Evolutionary conservation across 2,888 invertebrate species (phyloP), one percentile per base, ranked within the genome.

Genomic region (Cybosia mesomella): DNA sequence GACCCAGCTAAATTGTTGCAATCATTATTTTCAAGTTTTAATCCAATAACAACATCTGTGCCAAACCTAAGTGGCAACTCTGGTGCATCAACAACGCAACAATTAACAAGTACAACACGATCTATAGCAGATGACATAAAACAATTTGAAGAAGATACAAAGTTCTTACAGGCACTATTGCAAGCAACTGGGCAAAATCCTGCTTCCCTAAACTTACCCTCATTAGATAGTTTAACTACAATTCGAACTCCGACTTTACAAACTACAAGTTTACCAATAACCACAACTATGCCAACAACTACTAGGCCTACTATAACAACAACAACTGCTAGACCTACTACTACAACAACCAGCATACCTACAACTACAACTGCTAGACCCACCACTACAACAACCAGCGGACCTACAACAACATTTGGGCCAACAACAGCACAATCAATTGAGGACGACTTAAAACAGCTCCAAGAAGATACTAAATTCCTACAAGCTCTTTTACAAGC

Each of bases 131-230:
- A 94, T 32, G 95, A 95, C 68, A 88, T 95, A 18, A 89, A 87
- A 66, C 93, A 94, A 71, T 93, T 93, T 77, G 92, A 95, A 81
- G 92, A 95, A 84, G 95, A 95, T 69, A 91, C 94, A 10, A 92
- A 92, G 80, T 84, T 95, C 66, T 80, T 94, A 70, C 89, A 95
- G 85, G 95, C 93, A 3, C 85, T 94, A 28, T 87, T 95, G 76
- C 88, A 91, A 82, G 93, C 92, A 36, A 95, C 92, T 9, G 93
- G 94, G 3, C 92, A 93, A 83, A 90, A 94, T 77, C 92, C 94
- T 70, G 87, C 87, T 28, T 87, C 85, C 55, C 83, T 93, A 49
- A 93, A 93, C 72, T 86, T 94, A 81, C 93, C 94, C 24, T 86
- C 85, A 66, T 78, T 93, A 79, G 86, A 89, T 72, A 84, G 79